Evolutionary conservation across 1,140 invertebrate genomes (phyloP).

Genomic region (Nasonia vitripennis): DNA sequence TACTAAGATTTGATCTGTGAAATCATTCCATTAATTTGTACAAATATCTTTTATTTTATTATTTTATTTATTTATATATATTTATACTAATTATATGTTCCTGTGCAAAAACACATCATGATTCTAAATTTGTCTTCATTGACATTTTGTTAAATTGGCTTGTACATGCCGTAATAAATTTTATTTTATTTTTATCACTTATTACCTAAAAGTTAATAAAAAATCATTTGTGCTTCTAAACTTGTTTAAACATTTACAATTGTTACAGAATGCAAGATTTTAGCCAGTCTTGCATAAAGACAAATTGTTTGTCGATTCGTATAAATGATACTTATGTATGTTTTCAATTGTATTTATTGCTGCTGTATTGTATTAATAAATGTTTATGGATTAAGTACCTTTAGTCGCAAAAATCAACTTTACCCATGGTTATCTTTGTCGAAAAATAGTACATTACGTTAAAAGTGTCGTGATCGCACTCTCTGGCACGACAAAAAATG

Average conservation of each 20-base stretch:
- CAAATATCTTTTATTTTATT: conserved; percentile 46
- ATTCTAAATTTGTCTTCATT: conserved; percentile 6
- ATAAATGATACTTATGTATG: conserved; percentile 38
- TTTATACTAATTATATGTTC: conserved; percentile 18
- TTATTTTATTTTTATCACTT: conserved; percentile 6
- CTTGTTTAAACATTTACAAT: conserved; percentile 25
- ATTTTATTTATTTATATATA: conserved; percentile 33
- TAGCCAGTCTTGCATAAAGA: conserved; percentile 29
- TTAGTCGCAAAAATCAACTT: background rate
- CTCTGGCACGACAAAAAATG: too few relatives aligned
- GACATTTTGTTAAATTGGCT: conserved; percentile 14
- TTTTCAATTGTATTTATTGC: conserved; percentile 55
- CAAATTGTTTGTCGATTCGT: conserved; percentile 23
- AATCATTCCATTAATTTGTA: conserved; percentile 51
- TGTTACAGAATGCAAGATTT: conserved; percentile 16
- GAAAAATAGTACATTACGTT: too few relatives aligned
- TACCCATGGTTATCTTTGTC: background rate
- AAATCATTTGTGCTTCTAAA: conserved; percentile 14
- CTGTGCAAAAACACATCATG: background rate
- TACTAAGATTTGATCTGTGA: conserved; percentile 36
- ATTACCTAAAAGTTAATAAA: background rate
- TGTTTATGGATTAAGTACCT: conserved; percentile 45
- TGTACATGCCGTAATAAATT: background rate
- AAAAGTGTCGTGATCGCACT: too few relatives aligned
- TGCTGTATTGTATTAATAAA: conserved; percentile 54